phyloP scores from a whole-genome alignment of 2,888 invertebrate genomes.

The Ichneumon xanthorius region DNA sequence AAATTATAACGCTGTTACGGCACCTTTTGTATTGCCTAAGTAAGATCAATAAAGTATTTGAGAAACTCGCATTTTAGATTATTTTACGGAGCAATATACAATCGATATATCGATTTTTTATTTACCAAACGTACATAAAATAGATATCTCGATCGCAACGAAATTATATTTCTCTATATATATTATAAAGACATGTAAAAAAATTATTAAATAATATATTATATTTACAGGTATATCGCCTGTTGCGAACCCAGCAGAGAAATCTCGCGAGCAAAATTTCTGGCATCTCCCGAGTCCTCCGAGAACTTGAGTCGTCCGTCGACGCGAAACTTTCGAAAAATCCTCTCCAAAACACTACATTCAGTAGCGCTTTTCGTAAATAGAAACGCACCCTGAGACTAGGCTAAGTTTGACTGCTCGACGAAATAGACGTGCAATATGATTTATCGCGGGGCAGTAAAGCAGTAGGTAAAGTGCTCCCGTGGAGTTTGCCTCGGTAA shows the following conservation, averaged over 20 bases:
- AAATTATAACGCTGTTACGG: too few relatives aligned
- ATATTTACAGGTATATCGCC: background rate
- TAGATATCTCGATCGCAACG: background rate
- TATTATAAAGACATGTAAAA: background rate
- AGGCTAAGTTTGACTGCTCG: background rate
- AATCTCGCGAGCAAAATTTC: background rate
- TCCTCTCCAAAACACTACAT: conserved; percentile 8
- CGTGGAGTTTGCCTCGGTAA: conserved; percentile 80
- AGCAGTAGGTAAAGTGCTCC: conserved; percentile 78
- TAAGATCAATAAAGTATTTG: too few relatives aligned
- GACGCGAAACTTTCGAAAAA: conserved; percentile 33
- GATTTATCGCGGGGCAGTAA: conserved; percentile 83
- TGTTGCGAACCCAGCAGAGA: background rate
- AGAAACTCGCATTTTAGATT: too few relatives aligned
- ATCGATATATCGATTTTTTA: too few relatives aligned
- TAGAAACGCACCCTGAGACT: conserved; percentile 9
- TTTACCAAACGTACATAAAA: background rate
- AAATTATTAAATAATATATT: background rate
- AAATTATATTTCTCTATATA: background rate
- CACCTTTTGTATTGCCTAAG: too few relatives aligned
- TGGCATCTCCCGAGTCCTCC: background rate
- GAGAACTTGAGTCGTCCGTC: background rate
- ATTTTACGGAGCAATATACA: too few relatives aligned
- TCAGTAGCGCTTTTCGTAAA: conserved; percentile 31
- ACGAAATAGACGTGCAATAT: conserved; percentile 70